These are phyloP conservation scores for Clunio marinus DNA, from an alignment of 2,888 invertebrate species.

Conservation along the genomic window DNA sequence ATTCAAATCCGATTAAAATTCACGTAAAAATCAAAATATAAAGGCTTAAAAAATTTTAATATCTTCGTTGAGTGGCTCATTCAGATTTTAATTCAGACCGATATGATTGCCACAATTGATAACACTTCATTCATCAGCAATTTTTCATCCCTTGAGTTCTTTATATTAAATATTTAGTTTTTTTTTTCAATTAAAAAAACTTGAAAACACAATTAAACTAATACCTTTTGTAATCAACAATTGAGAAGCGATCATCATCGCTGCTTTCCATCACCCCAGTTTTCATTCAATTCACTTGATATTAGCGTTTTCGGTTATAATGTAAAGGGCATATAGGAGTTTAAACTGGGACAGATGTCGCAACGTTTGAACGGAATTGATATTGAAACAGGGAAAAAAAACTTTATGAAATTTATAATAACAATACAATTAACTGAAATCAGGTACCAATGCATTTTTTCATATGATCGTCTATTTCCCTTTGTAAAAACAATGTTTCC, in stretches of 20 bases:
- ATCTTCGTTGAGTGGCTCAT: no score
- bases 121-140: slow-evolving; percentile 21
- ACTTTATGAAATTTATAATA: background rate
- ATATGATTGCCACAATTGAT: slow-evolving; percentile 35
- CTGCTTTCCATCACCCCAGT: slow-evolving; percentile 28
- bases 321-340: slow-evolving; percentile 31
- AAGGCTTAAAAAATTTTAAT: background rate
- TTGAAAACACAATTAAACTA: slow-evolving; percentile 35
- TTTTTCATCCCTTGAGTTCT: background rate
- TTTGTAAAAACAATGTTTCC: background rate
- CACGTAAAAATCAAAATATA: background rate
- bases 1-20: background rate
- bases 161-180: background rate
- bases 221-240: slow-evolving; percentile 22
- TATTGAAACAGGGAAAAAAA: background rate
- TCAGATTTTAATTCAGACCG: slow-evolving; percentile 16
- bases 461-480: slow-evolving; percentile 8
- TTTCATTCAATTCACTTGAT: slow-evolving; percentile 25
- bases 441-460: slow-evolving; percentile 20
- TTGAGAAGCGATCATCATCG: slow-evolving; percentile 9
- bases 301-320: background rate
- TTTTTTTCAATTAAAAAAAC: slow-evolving; percentile 24
- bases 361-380: background rate
- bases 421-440: slow-evolving; percentile 35
- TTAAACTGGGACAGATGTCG: slow-evolving; percentile 29